Conservation (phyloP, 2,797 vertebrate species). For the Zenarchopterus dispar region DNA sequence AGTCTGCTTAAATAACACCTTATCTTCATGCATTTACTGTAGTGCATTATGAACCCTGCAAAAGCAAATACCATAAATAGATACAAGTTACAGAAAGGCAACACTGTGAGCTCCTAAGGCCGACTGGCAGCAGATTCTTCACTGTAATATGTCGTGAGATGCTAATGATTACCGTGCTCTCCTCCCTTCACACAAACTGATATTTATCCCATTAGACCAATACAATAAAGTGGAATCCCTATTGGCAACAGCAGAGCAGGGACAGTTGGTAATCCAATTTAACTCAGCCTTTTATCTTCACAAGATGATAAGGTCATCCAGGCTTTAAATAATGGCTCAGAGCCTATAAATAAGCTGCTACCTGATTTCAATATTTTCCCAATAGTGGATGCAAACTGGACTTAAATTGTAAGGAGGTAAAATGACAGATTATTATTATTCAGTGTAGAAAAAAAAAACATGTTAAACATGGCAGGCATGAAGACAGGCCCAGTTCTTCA, state of each 20-base stretch:
- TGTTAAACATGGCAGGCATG: constrained; percentile 76
- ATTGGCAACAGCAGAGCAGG: constrained; percentile 53
- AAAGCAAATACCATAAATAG: constrained; percentile 14
- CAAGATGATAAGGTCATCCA: constrained; percentile 65
- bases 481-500: constrained; percentile 83
- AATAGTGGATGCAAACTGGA: constrained; percentile 18
- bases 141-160: constrained; percentile 13
- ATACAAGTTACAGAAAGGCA: constrained; percentile 31
- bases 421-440: constrained; percentile 35
- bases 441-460: constrained; percentile 44
- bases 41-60: no score
- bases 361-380: constrained; percentile 47
- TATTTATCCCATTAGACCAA: constrained; percentile 36
- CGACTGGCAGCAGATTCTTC: constrained; percentile 20
- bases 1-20: constrained; percentile 5
- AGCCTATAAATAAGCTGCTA: constrained; percentile 18
- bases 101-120: constrained; percentile 13
- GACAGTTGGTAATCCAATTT: constrained; percentile 72
- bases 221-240: constrained; percentile 38
- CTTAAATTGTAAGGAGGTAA: constrained; percentile 28
- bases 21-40: no score
- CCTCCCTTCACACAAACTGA: constrained; percentile 26
- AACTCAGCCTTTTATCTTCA: constrained; percentile 67
- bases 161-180: constrained; percentile 20
- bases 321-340: constrained; percentile 48